These are phyloP conservation scores for Podabrus alpinus DNA, from an alignment of 2,888 invertebrate genomes.

Conservation along the genomic window DNA sequence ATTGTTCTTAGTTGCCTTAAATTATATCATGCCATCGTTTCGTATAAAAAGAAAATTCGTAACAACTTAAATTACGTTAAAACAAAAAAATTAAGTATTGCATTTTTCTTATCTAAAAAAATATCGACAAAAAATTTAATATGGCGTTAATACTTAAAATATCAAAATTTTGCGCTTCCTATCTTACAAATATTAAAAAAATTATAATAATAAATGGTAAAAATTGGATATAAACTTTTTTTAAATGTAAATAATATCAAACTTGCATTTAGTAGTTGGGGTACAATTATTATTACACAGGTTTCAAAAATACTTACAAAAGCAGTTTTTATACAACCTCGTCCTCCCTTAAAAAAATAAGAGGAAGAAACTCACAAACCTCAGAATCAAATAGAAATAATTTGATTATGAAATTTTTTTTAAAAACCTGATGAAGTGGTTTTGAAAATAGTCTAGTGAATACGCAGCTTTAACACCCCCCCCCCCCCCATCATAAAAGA, in stretches of 20 bases:
- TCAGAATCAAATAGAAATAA: no score
- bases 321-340: no score
- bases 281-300: not conserved
- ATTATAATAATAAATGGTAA: not conserved
- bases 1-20: not conserved
- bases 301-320: not conserved
- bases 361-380: not conserved
- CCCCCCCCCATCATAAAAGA: no score
- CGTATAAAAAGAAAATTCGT: not conserved
- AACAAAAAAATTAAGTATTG: not conserved
- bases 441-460: no score
- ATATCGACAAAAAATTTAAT: not conserved
- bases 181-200: not conserved
- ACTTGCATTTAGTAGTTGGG: not conserved
- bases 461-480: no score
- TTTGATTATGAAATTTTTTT: no score
- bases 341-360: no score
- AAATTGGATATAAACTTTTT: not conserved
- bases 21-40: not conserved
- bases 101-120: not conserved
- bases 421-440: no score
- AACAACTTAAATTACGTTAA: not conserved
- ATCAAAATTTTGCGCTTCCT: not conserved
- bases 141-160: not conserved
- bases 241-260: not conserved